Base-by-base conservation (phyloP, 2,888 invertebrate species). In the Dugesia japonica region DNA sequence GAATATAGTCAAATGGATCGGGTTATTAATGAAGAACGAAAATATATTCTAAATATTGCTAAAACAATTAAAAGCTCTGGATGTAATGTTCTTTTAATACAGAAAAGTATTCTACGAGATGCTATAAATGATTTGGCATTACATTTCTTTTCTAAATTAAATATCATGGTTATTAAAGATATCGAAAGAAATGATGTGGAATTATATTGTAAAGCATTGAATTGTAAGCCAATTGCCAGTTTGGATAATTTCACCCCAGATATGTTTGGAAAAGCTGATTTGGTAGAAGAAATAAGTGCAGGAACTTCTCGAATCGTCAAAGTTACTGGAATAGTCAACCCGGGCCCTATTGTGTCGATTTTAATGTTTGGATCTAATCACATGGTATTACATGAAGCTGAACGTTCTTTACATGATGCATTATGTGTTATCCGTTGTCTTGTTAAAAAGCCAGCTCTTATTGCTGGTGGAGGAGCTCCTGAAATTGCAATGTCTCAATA, bases 1-100 rank as follows among this genome's bases (percentile, higher is more conserved):
- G 98, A 99, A 85, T 99, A 99, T 85, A 89, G 95, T n/a, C 95
- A 95, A 74, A 99, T 99, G 98, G 98, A 99, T 85, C 89, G 98
- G 78, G 93, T 98, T 0, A 85, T 99, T 78, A 91, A 94, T 83
- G 98, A 99, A 85, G 98, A 99, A 85, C 89, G 98, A 75, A 89
- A 92, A 76, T 99, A 99, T 85, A 94, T 98, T 81, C 87, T 99
- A 77, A 95, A 99, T 83, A 94, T 98, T 82, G 92, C 95, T 1
- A 99, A 99, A 85, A 93, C 95, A 85, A 92, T 99, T 80, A 99
- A 99, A 86, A 97, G 95, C 83, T 89, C 93, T 78, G 97, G 97
- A 0, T 99, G 98, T 86, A 99, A 92, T 86, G 93, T 99, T 15
- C 88, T 99, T 17, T 88, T 99, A 75, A 93, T 99, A 71, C 90